Percentiles rank a stretch among this genome's conserved stretches.
These are phyloP conservation scores for Berghia stephanieae DNA, from an alignment of 1,140 invertebrate species.

Conservation along the genomic window DNA sequence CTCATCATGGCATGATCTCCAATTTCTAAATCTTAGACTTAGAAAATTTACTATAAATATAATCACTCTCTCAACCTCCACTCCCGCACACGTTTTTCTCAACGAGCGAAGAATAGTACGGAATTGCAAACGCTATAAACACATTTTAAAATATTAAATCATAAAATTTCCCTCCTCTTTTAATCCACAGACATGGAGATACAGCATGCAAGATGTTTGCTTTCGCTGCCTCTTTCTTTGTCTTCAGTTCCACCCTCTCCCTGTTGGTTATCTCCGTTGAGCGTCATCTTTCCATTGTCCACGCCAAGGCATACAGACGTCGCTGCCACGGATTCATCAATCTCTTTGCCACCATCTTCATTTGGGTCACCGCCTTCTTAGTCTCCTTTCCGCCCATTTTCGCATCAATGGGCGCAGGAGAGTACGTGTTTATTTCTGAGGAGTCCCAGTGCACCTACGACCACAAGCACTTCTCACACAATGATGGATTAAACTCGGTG, in stretches of 20 bases:
- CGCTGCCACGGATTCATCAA: slow-evolving; percentile 48
- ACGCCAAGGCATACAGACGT: slow-evolving; percentile 50
- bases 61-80: too few species aligned
- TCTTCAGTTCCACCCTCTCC: slow-evolving; percentile 51
- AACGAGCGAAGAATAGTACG: too few species aligned
- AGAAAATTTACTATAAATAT: neutral
- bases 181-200: slow-evolving; percentile 41
- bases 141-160: neutral
- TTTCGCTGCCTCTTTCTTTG: slow-evolving; percentile 60
- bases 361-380: too few species aligned
- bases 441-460: too few species aligned
- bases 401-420: too few species aligned
- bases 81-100: too few species aligned
- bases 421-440: too few species aligned
- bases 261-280: slow-evolving; percentile 58
- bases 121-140: neutral
- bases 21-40: neutral
- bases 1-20: neutral
- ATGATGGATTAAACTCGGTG: too few species aligned
- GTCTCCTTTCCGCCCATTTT: too few species aligned
- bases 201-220: slow-evolving; percentile 55
- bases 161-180: neutral
- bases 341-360: slow-evolving; percentile 41
- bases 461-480: too few species aligned
- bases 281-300: slow-evolving; percentile 52